Base-by-base conservation (phyloP, 2,888 invertebrate species). In the Leucoma salicis region DNA sequence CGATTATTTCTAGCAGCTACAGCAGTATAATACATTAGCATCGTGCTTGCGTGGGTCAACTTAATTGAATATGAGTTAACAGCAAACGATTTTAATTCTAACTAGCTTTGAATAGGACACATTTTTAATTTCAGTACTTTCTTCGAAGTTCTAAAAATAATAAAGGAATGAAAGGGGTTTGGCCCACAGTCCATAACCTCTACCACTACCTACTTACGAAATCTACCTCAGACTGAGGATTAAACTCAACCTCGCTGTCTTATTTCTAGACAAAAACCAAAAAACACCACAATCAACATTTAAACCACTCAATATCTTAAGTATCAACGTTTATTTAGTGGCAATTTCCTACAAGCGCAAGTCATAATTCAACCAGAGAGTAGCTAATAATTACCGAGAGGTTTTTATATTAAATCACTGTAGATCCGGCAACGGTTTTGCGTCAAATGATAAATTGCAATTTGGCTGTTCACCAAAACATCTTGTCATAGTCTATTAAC, bases 361-460 rank as follows among this genome's bases (percentile, higher is more conserved):
- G 28, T 11, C 25, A 54, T 68, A 61, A 70, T 64, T 68, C 63
- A 67, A 57, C 34, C 24, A 52, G 54, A 49, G 57, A 61, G 51
- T 35, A 44, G 40, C 60, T 56, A 63, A 48, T 68, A 64, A 66
- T 64, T 66, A 66, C 64, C 54, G 39, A 57, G 45, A 66, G 52
- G 44, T 61, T 71, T 70, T 68, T 67, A 64, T 68, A 65, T 61
- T n/a, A 58, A 59, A 63, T 63, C 48, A n/a, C 52, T 45, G 46
- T 49, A 53, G 45, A 56, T 42, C 53, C 48, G 49, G 41, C 52
- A 52, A 56, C 60, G 59, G 12, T 56, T 57, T 61, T 75, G 68
- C 77, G 79, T 79, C 79, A 78, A 69, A 69, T 68, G 70, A 75
- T 78, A 78, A 74, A 78, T 78, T 66, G 64, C 54, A 63, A 63